Conservation (phyloP, 2,888 invertebrate genomes). For the Metopia argyrocephala region DNA sequence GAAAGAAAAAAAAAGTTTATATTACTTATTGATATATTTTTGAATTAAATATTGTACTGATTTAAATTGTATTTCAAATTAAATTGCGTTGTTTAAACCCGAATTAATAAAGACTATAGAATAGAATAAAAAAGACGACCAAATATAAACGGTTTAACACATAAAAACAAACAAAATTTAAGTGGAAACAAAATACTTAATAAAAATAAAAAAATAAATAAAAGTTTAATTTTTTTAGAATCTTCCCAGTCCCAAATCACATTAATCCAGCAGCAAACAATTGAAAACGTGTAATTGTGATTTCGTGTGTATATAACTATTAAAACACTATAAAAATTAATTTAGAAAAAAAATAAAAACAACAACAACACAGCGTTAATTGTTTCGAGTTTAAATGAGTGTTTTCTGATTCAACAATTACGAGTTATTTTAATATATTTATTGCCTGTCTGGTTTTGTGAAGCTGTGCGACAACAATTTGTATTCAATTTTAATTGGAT, state of each 20-base stretch:
- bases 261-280: not conserved
- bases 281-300: not conserved
- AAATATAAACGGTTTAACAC: not conserved
- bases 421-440: constrained; percentile 15
- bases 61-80: constrained; percentile 41
- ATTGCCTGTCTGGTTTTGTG: constrained; percentile 4
- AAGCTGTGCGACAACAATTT: constrained; percentile 42
- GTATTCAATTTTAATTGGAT: constrained; percentile 38
- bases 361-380: not conserved
- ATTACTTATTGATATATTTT: not conserved
- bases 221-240: constrained; percentile 20
- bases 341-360: not conserved
- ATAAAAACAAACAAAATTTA: constrained; percentile 28
- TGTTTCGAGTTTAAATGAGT: not conserved
- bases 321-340: constrained; percentile 14
- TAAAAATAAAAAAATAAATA: not conserved
- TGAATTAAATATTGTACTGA: not conserved
- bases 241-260: not conserved
- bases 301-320: not conserved
- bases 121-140: constrained; percentile 10
- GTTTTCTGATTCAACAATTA: constrained; percentile 25
- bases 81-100: constrained; percentile 60
- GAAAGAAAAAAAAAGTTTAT: constrained; percentile 1
- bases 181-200: not conserved
- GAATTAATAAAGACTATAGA: not conserved